phyloP scores from a whole-genome alignment of 2,113 vertebrate genomes.

The Chamaetylas fuelleborni region DNA sequence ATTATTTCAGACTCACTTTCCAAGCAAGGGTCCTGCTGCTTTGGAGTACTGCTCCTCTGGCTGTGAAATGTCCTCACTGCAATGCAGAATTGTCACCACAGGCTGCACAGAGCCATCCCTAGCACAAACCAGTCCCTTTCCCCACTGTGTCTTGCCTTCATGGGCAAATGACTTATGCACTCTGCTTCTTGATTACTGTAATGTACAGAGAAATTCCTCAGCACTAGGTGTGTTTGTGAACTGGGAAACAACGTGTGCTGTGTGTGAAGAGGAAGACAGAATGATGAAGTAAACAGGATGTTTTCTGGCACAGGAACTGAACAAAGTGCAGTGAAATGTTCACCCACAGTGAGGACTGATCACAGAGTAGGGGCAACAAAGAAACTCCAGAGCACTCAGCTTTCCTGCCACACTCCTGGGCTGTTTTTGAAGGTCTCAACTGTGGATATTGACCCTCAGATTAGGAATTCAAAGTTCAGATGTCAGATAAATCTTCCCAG shows the following conservation, averaged over 20 bases:
- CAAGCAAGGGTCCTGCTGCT: not conserved
- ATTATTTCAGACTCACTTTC: not conserved
- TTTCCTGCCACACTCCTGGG: not conserved
- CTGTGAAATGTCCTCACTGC: not conserved
- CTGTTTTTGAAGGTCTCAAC: not conserved
- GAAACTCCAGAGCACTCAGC: not conserved
- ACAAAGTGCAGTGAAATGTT: accelerated
- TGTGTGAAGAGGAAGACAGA: not conserved
- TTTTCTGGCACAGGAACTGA: not conserved
- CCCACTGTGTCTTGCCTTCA: not conserved
- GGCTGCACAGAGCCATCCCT: not conserved
- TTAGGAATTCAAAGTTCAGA: not conserved
- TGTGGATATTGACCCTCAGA: not conserved
- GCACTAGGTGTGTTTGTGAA: not conserved
- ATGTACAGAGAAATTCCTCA: not conserved
- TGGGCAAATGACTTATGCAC: not conserved
- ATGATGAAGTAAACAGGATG: not conserved
- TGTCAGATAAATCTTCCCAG: not conserved
- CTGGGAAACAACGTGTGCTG: not conserved
- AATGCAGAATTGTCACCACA: not conserved
- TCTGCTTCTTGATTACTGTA: not conserved
- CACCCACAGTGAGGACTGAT: not conserved
- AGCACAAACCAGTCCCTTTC: not conserved
- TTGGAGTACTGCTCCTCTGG: not conserved
- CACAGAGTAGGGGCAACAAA: not conserved